Percentiles rank a stretch among this genome's conserved stretches.
These are phyloP conservation scores for Acromyrmex echinatior DNA, from an alignment of 1,140 invertebrate genomes.

Conservation along the genomic window DNA sequence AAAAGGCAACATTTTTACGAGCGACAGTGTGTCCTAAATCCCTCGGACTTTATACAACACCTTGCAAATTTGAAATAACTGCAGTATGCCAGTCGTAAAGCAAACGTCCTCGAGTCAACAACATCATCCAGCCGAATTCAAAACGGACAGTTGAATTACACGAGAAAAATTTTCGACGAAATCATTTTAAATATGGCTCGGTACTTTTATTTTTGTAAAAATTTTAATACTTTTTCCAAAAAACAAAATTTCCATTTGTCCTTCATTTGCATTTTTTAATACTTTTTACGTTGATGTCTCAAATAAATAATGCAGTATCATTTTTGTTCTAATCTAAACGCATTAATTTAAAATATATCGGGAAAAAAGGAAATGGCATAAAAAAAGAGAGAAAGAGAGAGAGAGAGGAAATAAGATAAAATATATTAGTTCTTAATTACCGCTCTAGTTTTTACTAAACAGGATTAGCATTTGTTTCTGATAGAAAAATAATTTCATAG, in stretches of 20 bases:
- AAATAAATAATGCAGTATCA: no score
- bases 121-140: conserved; percentile 39
- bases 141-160: neutral
- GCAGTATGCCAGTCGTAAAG: neutral
- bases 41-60: no score
- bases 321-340: no score
- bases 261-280: no score
- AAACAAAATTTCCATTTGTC: no score
- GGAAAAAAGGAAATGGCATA: neutral
- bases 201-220: neutral
- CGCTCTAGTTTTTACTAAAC: conserved; percentile 13
- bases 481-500: conserved; percentile 52
- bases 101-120: conserved; percentile 43
- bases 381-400: neutral
- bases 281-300: no score
- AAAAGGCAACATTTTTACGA: no score
- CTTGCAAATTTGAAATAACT: conserved; percentile 55
- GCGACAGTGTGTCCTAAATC: no score
- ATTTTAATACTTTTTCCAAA: no score
- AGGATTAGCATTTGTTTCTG: neutral
- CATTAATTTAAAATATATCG: no score
- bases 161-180: conserved; percentile 30
- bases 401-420: neutral
- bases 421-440: conserved; percentile 11
- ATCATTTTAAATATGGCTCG: conserved; percentile 11